Evolutionary conservation across 2,888 invertebrate species (phyloP).

Genomic region (Parthenolecanium corni): DNA sequence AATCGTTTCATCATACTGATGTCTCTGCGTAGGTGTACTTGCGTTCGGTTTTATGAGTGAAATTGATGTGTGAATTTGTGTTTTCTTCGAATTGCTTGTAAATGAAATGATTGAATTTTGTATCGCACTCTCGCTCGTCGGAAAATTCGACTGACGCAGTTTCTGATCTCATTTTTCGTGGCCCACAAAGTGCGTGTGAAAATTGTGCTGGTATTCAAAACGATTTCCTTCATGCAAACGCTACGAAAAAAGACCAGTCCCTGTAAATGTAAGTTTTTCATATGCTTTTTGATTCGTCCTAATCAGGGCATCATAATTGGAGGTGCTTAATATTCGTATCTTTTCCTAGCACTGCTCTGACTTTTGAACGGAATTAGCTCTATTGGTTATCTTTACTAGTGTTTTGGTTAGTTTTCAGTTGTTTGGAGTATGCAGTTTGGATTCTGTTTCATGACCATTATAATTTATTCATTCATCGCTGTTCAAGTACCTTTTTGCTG

Average conservation of each 20-base stretch:
- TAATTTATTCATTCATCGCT: no score
- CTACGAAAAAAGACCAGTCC: constrained; percentile 86
- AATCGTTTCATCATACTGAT: neutral
- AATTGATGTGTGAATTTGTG: no score
- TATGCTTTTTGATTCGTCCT: constrained; percentile 30
- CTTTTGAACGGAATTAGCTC: no score
- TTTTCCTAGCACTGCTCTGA: no score
- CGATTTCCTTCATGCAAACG: constrained; percentile 59
- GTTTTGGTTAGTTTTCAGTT: no score
- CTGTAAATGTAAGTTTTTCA: constrained; percentile 71
- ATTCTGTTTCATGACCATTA: no score
- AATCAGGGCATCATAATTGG: neutral
- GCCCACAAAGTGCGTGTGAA: no score
- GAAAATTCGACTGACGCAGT: neutral
- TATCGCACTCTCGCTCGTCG: neutral
- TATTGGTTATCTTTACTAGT: no score
- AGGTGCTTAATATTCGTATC: neutral
- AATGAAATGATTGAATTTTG: no score
- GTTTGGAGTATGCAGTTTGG: no score
- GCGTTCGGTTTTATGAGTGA: neutral
- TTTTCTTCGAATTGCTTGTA: neutral
- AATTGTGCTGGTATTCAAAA: constrained; percentile 2
- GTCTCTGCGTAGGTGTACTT: neutral
- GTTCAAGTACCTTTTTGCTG: no score
- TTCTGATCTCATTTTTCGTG: neutral